Conservation (phyloP, 2,797 vertebrate species). For the Fratercula arctica region DNA sequence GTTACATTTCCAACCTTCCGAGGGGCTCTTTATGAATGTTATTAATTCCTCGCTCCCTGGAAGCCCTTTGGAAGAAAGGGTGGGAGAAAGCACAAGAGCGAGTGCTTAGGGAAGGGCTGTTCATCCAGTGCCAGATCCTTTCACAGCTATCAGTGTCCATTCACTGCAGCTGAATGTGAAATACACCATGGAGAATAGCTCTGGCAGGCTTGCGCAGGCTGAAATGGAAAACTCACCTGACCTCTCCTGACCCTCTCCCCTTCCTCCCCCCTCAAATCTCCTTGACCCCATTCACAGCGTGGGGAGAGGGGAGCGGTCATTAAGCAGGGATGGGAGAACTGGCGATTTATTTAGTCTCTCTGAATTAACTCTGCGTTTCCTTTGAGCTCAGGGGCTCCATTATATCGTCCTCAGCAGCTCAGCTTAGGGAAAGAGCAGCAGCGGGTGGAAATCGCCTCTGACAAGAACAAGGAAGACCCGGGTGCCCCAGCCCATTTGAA, state of each 20-base stretch:
- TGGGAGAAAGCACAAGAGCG: constrained; percentile 13
- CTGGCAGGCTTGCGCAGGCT: constrained; percentile 16
- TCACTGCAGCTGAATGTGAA: constrained; percentile 18
- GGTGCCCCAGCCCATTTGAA: background rate
- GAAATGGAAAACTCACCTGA: constrained; percentile 41
- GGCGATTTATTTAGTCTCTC: background rate
- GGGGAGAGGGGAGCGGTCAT: background rate
- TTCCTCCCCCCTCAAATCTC: background rate
- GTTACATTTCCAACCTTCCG: background rate
- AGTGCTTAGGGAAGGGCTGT: constrained; percentile 26
- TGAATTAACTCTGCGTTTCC: constrained; percentile 30
- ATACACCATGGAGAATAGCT: constrained; percentile 60
- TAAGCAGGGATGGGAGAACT: background rate
- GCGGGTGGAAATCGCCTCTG: background rate
- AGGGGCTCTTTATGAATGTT: background rate
- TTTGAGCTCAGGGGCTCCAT: background rate
- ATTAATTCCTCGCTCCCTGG: constrained; percentile 13
- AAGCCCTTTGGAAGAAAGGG: constrained; percentile 44
- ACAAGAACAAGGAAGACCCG: background rate
- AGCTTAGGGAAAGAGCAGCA: background rate
- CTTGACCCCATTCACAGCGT: constrained; percentile 19
- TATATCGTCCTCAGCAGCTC: background rate
- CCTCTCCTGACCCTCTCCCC: constrained; percentile 45
- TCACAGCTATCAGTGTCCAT: constrained; percentile 60
- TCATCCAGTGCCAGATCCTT: constrained; percentile 45